A percentile compares a stretch with the other conserved stretches of the same genome.
These are phyloP conservation scores for Charanyca ferruginea DNA, from an alignment of 2,888 invertebrate species.

Conservation along the genomic window DNA sequence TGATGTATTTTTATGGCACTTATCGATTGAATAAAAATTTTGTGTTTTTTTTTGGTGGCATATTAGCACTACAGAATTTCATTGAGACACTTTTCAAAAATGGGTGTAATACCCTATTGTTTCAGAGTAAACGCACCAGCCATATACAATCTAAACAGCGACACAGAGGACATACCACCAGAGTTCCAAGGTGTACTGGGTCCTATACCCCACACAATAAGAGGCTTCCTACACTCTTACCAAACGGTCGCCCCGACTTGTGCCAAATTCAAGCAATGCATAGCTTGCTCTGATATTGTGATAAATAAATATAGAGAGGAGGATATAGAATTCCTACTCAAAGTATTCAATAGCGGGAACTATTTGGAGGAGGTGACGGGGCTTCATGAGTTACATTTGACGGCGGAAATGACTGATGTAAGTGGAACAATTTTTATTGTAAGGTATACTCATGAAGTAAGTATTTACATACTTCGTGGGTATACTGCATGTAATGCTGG, in stretches of 20 bases:
- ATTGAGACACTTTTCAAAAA: no score
- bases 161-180: constrained; percentile 72
- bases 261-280: constrained; percentile 96
- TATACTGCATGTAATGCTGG: no score
- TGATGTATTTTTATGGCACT: no score
- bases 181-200: constrained; percentile 93
- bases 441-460: no score
- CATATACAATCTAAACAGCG: constrained; percentile 87
- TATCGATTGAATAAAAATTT: no score
- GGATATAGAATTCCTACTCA: constrained; percentile 94
- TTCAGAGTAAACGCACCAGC: constrained; percentile 93
- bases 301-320: constrained; percentile 81
- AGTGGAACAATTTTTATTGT: constrained; percentile 14
- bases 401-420: constrained; percentile 90
- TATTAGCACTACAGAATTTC: no score
- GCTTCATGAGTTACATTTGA: constrained; percentile 92
- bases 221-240: constrained; percentile 97
- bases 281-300: constrained; percentile 95
- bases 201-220: constrained; percentile 97
- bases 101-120: no score
- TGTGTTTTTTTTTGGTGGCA: no score
- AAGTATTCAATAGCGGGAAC: constrained; percentile 95
- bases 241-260: constrained; percentile 96
- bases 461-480: no score
- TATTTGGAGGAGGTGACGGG: constrained; percentile 97